phyloP scores from a whole-genome alignment of 2,113 vertebrate species.

The Nesogale talazaci region DNA sequence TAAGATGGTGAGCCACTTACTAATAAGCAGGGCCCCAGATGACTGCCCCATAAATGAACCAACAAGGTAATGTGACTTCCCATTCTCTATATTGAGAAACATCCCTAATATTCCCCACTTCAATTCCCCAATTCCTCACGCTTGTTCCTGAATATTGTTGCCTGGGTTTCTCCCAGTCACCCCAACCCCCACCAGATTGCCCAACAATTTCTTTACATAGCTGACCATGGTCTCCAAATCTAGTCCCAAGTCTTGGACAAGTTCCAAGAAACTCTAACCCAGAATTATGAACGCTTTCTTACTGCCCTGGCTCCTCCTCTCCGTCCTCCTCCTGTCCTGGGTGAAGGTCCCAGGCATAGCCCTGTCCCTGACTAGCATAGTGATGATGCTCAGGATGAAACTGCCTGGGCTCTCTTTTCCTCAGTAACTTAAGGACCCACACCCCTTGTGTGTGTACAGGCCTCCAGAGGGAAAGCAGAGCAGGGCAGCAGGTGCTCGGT shows the following conservation, averaged over 20 bases:
- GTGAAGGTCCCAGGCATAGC: not conserved
- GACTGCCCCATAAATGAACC: not conserved
- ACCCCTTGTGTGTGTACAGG: not conserved
- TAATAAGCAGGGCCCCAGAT: not conserved
- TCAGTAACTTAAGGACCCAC: not conserved
- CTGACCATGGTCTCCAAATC: not conserved
- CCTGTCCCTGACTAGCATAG: not conserved
- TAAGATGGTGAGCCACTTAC: accelerated
- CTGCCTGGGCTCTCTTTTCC: not conserved
- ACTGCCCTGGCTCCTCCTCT: not conserved
- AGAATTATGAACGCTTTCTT: accelerated
- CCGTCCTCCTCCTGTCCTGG: too few species aligned
- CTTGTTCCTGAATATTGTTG: not conserved
- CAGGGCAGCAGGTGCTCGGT: not conserved
- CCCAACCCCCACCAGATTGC: not conserved
- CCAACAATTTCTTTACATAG: not conserved
- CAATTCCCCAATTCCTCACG: not conserved
- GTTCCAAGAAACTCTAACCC: not conserved
- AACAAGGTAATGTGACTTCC: too few species aligned
- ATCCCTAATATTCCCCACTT: too few species aligned
- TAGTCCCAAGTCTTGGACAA: too few species aligned
- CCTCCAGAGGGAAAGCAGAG: not conserved
- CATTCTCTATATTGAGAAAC: not conserved
- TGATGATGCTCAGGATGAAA: not conserved
- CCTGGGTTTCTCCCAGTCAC: too few species aligned